Evolutionary conservation across 2,888 invertebrate species (phyloP).

Genomic region (Eudasyphora cyanicolor): DNA sequence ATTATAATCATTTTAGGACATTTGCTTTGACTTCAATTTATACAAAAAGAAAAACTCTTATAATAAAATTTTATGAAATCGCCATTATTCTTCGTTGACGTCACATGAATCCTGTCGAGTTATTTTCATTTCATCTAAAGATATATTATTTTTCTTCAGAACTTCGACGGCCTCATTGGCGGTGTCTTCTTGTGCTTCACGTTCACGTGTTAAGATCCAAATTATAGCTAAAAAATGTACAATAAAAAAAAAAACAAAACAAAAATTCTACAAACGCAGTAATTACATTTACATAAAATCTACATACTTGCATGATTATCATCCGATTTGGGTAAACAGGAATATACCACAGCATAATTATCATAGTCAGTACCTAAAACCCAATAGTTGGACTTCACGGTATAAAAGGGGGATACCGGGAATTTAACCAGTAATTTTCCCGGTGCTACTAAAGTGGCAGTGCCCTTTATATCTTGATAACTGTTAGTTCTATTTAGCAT

Average conservation of each 20-base stretch:
- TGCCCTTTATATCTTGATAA: conserved; percentile 57
- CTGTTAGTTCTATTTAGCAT: conserved; percentile 57
- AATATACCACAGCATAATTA: conserved; percentile 82
- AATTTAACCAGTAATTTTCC: conserved; percentile 67
- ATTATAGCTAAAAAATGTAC: conserved; percentile 54
- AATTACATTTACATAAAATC: not conserved
- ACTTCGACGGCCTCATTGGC: conserved; percentile 55
- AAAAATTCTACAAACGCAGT: not conserved
- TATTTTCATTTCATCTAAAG: conserved; percentile 50
- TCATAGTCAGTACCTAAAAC: conserved; percentile 83
- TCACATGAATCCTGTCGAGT: too few species aligned
- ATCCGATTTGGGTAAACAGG: conserved; percentile 76
- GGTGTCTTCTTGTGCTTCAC: conserved; percentile 46
- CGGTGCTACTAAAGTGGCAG: conserved; percentile 53
- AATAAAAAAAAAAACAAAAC: not conserved
- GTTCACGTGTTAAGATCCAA: conserved; percentile 70
- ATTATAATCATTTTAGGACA: too few species aligned
- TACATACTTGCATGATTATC: conserved; percentile 63
- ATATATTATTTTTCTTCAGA: conserved; percentile 56
- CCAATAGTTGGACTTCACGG: conserved; percentile 79
- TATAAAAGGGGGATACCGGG: conserved; percentile 43
- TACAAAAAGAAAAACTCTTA: too few species aligned
- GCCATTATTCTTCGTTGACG: too few species aligned
- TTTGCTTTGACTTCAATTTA: too few species aligned
- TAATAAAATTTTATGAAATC: too few species aligned